Evolutionary conservation across 2,888 invertebrate species (phyloP).

Genomic region (Serripes groenlandicus): DNA sequence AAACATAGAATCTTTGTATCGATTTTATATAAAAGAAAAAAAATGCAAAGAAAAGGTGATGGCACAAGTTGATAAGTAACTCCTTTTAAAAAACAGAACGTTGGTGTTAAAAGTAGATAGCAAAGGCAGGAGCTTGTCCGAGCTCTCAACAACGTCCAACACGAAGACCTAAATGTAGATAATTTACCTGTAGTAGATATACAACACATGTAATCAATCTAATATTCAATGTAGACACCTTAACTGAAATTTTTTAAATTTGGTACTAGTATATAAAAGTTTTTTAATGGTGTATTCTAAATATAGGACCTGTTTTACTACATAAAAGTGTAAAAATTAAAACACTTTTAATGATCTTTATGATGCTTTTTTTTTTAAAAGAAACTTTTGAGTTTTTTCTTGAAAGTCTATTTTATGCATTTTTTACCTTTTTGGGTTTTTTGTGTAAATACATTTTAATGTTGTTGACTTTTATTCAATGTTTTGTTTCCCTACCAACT

Average conservation of each 20-base stretch:
- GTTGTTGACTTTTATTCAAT: constrained; percentile 43
- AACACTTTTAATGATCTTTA: constrained; percentile 14
- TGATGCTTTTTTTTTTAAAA: constrained; percentile 14
- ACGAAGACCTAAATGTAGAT: constrained; percentile 3
- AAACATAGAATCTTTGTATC: too few species aligned
- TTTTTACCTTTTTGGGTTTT: constrained; percentile 56
- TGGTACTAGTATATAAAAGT: neutral
- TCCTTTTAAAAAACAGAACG: too few species aligned
- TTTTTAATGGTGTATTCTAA: constrained; percentile 8
- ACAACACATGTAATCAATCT: constrained; percentile 21
- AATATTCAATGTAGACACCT: neutral
- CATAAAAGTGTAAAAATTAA: constrained; percentile 1
- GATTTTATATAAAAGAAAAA: too few species aligned
- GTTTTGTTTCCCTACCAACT: constrained; percentile 60
- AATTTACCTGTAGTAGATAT: neutral
- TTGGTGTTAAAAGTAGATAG: too few species aligned
- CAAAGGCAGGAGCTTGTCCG: too few species aligned
- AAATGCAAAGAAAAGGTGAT: too few species aligned
- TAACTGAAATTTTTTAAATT: constrained; percentile 4
- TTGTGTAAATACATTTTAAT: constrained; percentile 55
- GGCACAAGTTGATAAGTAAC: too few species aligned
- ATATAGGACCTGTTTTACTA: constrained; percentile 1
- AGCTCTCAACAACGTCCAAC: neutral
- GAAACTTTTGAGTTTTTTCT: constrained; percentile 37
- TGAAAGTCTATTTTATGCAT: constrained; percentile 58